Evolutionary conservation across 23 tunicate species (phyloP).

Genomic region (Aplidium turbinatum): DNA sequence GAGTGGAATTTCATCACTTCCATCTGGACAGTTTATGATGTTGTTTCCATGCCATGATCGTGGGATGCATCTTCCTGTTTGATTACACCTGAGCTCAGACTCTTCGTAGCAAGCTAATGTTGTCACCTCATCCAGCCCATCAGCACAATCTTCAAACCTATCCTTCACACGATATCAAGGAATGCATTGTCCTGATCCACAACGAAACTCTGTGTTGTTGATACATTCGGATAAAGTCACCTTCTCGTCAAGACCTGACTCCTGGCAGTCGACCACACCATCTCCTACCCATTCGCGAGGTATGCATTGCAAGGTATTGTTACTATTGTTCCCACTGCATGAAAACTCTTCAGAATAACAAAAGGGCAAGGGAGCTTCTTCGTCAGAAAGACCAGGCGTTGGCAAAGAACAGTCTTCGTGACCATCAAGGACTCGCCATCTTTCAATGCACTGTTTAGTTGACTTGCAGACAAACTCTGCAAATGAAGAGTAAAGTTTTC

Average conservation of each 20-base stretch:
- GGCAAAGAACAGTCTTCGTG: conserved; percentile 8
- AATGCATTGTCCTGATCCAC: conserved; percentile 28
- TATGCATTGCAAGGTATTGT: conserved; percentile 37
- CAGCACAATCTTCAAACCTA: conserved; percentile 24
- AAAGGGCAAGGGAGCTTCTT: background rate
- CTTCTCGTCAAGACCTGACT: conserved; percentile 13
- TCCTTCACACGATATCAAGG: conserved; percentile 44
- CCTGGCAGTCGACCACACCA: conserved; percentile 23
- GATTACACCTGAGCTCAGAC: conserved; percentile 31
- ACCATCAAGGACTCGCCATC: conserved; percentile 31
- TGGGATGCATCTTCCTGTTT: conserved; percentile 44
- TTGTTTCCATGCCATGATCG: conserved; percentile 30
- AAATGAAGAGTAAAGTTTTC: too few species aligned
- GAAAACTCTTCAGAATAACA: background rate
- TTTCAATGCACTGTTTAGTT: conserved; percentile 13
- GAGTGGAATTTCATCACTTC: conserved; percentile 26
- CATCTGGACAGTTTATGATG: conserved; percentile 20
- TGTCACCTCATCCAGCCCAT: conserved; percentile 26
- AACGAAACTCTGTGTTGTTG: conserved; percentile 39
- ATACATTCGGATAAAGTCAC: conserved; percentile 2
- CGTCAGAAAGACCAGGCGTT: conserved; percentile 9
- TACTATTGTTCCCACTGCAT: background rate
- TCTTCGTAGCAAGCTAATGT: background rate
- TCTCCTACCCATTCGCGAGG: conserved; percentile 63
- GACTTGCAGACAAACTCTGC: conserved; percentile 5